Conservation (phyloP, 2,113 vertebrate genomes). For the Columbina picui region DNA sequence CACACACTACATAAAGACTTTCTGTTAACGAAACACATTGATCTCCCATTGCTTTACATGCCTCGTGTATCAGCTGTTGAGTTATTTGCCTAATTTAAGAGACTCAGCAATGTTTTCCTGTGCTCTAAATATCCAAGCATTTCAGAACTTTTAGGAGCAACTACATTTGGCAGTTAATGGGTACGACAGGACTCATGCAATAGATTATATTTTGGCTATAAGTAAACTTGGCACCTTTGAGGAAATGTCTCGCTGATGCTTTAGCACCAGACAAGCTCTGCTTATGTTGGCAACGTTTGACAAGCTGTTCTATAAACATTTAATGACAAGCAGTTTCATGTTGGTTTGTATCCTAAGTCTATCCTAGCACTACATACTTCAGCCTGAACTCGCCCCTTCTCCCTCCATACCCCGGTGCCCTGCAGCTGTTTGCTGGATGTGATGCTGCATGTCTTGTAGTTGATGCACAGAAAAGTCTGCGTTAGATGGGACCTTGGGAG, state of each 20-base stretch:
- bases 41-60: not conserved
- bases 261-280: not conserved
- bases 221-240: not conserved
- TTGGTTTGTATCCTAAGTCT: not conserved
- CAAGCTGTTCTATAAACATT: not conserved
- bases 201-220: not conserved
- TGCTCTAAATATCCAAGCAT: not conserved
- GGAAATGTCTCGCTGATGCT: not conserved
- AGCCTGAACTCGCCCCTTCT: not conserved
- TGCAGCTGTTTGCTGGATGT: not conserved
- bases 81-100: not conserved
- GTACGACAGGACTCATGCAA: not conserved
- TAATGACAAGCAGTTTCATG: not conserved
- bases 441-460: rapidly evolving
- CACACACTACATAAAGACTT: not conserved
- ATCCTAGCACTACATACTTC: not conserved
- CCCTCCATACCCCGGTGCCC: rapidly evolving
- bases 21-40: not conserved
- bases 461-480: not conserved
- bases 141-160: not conserved
- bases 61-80: not conserved
- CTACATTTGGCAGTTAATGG: not conserved
- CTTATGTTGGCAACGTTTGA: not conserved
- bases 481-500: not conserved
- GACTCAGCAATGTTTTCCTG: not conserved